Conservation (phyloP, 1,140 invertebrate species). For the Euschistus heros region DNA sequence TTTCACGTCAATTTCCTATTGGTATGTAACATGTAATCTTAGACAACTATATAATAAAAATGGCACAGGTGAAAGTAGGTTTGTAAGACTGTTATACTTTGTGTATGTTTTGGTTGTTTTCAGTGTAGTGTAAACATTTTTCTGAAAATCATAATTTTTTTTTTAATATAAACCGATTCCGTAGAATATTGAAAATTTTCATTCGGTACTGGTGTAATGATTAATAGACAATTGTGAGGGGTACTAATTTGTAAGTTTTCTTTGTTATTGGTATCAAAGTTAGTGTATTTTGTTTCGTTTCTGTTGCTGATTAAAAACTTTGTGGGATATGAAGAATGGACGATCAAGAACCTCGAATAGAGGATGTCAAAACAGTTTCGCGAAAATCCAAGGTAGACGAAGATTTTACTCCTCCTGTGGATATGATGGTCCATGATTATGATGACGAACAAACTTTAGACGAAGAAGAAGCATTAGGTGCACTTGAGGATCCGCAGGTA, state of each 20-base stretch:
- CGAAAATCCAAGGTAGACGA: slow-evolving; percentile 33
- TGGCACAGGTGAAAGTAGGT: too few species aligned
- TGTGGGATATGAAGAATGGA: slow-evolving; percentile 14
- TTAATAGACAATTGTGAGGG: too few species aligned
- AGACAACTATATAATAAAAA: too few species aligned
- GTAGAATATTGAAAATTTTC: too few species aligned
- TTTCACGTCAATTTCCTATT: too few species aligned
- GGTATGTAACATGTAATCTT: too few species aligned
- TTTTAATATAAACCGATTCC: too few species aligned
- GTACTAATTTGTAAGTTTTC: too few species aligned
- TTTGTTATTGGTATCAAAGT: too few species aligned
- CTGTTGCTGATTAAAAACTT: not conserved
- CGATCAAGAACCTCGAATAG: slow-evolving; percentile 3
- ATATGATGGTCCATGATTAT: slow-evolving; percentile 94
- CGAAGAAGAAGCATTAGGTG: slow-evolving; percentile 89
- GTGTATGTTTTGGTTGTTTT: slow-evolving; percentile 5
- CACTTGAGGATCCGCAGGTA: slow-evolving; percentile 71
- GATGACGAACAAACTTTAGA: slow-evolving; percentile 92
- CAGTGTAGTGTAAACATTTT: not conserved
- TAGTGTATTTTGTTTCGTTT: not conserved
- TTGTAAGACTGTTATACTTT: slow-evolving; percentile 3
- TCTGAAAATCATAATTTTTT: too few species aligned
- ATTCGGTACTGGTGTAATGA: too few species aligned
- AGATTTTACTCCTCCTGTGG: slow-evolving; percentile 60
- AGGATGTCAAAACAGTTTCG: not conserved